Base-by-base conservation (phyloP, 2,113 vertebrate genomes). In the Tachuris rubrigastra region DNA sequence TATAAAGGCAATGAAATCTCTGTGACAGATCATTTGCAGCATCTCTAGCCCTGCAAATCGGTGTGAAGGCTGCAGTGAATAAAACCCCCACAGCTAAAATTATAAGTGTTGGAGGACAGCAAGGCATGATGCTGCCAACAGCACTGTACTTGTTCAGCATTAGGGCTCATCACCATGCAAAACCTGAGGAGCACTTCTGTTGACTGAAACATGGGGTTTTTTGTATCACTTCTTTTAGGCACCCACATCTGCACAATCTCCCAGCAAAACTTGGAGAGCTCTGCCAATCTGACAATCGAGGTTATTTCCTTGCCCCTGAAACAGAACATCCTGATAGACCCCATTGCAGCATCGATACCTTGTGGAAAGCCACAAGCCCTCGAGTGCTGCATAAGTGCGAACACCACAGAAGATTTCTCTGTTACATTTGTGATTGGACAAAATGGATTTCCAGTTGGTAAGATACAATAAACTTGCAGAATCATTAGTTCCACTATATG, bases 211-310 rank as follows among this genome's bases (percentile, higher is more conserved):
- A 8, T 47, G 8, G 19, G 19, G 42, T 16, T 44, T 2, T 92
- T 79, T 96, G 18, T 77, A 81, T 90, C 20, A 6, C 80, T 96
- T 50, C 55, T 85, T 81, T 79, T 85, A 98, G 98, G 98, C 60
- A 98, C 62, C 71, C 98, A 98, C 84, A 87, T 84, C 41, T 98
- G 98, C 55, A 91, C 97, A 20, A 96, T 98, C 87, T 96, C 47
- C 68, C 96, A 97, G n/a, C 95, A 93, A 31, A 22, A 31, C 30
- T 25, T 94, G 31, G 68, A 89, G 19, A 98, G 96, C 24, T 84
- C 97, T 8, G 92, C 95, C 31, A 97, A 52, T 15, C 3, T 65
- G 55, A 89, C 93, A 6, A 47, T 98, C 11, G 4, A 59, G 2
- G 71, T 98, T 46, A 2, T 97, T 80, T 33, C 96, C 3, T 89